Evolutionary conservation across 2,888 invertebrate species (phyloP).

Genomic region (Drosophila meridionalis): DNA sequence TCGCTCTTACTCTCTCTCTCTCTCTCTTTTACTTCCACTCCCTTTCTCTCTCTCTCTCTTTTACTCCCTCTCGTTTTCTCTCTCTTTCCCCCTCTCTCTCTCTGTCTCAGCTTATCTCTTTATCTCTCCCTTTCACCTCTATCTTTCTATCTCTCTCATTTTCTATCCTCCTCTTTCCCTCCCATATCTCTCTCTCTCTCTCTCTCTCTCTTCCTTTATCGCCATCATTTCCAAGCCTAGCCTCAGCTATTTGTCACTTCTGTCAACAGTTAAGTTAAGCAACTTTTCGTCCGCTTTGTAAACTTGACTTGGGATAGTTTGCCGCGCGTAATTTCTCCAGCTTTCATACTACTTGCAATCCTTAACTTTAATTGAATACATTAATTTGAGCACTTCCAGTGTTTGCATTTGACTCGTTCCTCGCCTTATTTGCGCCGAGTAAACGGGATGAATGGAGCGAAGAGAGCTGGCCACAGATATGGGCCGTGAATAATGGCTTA

Average conservation of each 20-base stretch:
- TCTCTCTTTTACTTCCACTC: background rate
- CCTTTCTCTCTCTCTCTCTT: background rate
- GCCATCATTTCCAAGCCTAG: background rate
- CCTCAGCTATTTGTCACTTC: slow-evolving; percentile 8
- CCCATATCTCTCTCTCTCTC: background rate
- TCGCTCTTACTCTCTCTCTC: background rate
- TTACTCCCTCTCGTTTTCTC: background rate
- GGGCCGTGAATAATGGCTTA: slow-evolving; percentile 42
- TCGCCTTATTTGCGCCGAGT: slow-evolving; percentile 5
- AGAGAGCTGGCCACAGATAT: slow-evolving; percentile 15
- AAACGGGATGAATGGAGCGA: background rate
- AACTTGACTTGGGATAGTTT: slow-evolving; percentile 1
- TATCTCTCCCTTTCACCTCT: background rate
- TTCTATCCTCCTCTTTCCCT: background rate
- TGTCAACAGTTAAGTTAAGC: slow-evolving; percentile 6
- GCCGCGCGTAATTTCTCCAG: background rate
- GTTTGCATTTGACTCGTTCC: background rate
- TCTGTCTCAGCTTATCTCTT: background rate
- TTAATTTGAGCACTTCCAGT: slow-evolving; percentile 11
- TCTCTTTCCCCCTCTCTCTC: background rate
- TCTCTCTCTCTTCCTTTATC: background rate
- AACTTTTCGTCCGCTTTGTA: slow-evolving; percentile 5
- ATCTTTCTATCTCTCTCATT: background rate
- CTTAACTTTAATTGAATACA: slow-evolving; percentile 13
- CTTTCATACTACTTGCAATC: background rate